Evolutionary conservation across 2,888 invertebrate species (phyloP).

Genomic region (Hedychridium roseum): DNA sequence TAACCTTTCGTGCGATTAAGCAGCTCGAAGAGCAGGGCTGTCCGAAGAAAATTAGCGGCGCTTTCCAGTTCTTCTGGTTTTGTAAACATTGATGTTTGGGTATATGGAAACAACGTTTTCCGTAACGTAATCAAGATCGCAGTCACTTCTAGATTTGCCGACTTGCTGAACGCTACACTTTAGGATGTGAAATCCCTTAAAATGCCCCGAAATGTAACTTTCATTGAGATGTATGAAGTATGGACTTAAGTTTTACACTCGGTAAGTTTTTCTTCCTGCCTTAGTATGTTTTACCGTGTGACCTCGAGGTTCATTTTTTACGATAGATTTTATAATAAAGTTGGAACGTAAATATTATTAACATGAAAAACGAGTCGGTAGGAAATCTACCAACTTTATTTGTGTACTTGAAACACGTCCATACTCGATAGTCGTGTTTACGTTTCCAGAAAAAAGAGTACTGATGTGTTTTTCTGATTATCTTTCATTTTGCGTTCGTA

Average conservation of each 20-base stretch:
- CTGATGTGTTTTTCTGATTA: too few species aligned
- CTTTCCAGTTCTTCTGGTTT: slow-evolving; percentile 30
- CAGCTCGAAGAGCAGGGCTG: too few species aligned
- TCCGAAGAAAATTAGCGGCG: slow-evolving; percentile 19
- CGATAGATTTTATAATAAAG: too few species aligned
- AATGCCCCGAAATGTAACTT: slow-evolving; percentile 26
- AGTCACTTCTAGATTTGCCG: not conserved
- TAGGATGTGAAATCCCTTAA: not conserved
- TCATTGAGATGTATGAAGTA: slow-evolving; percentile 25
- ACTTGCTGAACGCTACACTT: not conserved
- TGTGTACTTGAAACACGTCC: too few species aligned
- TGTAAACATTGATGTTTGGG: slow-evolving; percentile 42
- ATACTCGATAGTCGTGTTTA: too few species aligned
- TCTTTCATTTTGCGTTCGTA: too few species aligned
- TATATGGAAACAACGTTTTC: slow-evolving; percentile 23
- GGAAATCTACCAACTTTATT: too few species aligned
- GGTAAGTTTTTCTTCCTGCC: slow-evolving; percentile 38
- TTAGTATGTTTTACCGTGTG: slow-evolving; percentile 26
- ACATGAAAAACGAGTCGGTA: too few species aligned
- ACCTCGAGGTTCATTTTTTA: too few species aligned
- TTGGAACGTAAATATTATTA: too few species aligned
- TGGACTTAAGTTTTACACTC: slow-evolving; percentile 28
- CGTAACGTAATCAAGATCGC: slow-evolving; percentile 3
- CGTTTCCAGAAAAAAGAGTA: too few species aligned
- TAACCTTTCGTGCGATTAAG: too few species aligned